phyloP scores from a whole-genome alignment of 2,797 vertebrate genomes.

The Argentina silus region DNA sequence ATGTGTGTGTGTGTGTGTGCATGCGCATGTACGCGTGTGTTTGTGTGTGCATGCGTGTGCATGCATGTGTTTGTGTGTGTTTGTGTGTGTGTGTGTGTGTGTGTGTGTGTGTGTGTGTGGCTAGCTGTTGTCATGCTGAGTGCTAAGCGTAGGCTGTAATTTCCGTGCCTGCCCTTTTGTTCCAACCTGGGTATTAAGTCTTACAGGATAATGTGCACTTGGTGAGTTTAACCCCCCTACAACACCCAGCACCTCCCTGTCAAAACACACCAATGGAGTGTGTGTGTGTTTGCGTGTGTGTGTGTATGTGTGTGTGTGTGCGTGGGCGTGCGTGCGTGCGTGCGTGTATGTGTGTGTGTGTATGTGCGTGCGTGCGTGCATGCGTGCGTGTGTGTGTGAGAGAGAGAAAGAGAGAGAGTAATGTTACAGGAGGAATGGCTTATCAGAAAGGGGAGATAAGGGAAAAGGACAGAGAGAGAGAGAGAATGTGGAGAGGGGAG shows the following conservation, averaged over 20 bases:
- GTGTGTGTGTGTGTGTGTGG: conserved; percentile 44
- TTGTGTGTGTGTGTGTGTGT: conserved; percentile 62
- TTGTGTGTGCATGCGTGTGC: too few species aligned
- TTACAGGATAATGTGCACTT: conserved; percentile 87
- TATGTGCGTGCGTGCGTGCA: too few species aligned
- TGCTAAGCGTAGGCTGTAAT: conserved; percentile 78
- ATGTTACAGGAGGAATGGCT: too few species aligned
- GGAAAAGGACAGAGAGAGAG: neutral
- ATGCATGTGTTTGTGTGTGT: too few species aligned
- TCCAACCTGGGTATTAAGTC: conserved; percentile 84
- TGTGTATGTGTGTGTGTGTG: too few species aligned
- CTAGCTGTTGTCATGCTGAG: conserved; percentile 68
- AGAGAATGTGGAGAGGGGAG: neutral
- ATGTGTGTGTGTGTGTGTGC: conserved; percentile 26
- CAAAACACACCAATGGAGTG: conserved; percentile 79
- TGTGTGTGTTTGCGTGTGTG: conserved; percentile 19
- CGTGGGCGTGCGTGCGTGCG: too few species aligned
- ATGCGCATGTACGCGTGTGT: conserved; percentile 60
- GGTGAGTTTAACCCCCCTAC: conserved; percentile 76
- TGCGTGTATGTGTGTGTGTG: too few species aligned
- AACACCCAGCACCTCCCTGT: conserved; percentile 80
- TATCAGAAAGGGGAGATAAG: neutral
- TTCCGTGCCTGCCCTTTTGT: conserved; percentile 80
- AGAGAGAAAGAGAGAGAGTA: too few species aligned
- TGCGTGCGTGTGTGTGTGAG: too few species aligned